A percentile compares a stretch with the other conserved stretches of the same genome.
Evolutionary conservation across 1,140 invertebrate genomes (phyloP).

Genomic region (Zaprionus camerounensis): DNA sequence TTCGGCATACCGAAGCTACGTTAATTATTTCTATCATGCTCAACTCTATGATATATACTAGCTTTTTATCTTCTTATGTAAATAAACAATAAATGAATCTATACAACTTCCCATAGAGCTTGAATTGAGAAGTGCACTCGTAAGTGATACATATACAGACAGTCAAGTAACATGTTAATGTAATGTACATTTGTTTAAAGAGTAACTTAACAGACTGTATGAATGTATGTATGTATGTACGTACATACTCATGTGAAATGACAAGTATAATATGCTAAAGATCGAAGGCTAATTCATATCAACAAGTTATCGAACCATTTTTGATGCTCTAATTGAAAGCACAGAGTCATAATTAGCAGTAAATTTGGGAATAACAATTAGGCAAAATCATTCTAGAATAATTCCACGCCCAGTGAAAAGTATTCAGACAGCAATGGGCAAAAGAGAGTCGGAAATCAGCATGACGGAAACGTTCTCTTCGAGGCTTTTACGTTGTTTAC

Average conservation of each 20-base stretch:
- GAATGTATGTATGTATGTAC: background rate
- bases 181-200: too few species aligned
- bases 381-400: constrained; percentile 29
- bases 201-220: too few species aligned
- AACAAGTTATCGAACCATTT: constrained; percentile 2
- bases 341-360: background rate
- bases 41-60: background rate
- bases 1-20: background rate
- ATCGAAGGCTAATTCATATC: background rate
- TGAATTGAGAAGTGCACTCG: background rate
- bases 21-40: background rate
- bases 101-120: background rate
- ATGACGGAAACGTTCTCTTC: constrained; percentile 24
- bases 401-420: constrained; percentile 6
- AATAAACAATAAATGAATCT: background rate
- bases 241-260: background rate
- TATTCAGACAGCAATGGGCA: background rate
- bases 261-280: background rate
- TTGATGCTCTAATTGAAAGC: constrained; percentile 4
- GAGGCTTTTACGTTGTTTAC: constrained; percentile 39
- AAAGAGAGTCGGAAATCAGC: constrained; percentile 22
- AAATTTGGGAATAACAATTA: constrained; percentile 1
- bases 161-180: too few species aligned
- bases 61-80: background rate
- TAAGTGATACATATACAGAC: background rate